Base-by-base conservation (phyloP, 2,113 vertebrate species). In the Cephalophus harveyi region DNA sequence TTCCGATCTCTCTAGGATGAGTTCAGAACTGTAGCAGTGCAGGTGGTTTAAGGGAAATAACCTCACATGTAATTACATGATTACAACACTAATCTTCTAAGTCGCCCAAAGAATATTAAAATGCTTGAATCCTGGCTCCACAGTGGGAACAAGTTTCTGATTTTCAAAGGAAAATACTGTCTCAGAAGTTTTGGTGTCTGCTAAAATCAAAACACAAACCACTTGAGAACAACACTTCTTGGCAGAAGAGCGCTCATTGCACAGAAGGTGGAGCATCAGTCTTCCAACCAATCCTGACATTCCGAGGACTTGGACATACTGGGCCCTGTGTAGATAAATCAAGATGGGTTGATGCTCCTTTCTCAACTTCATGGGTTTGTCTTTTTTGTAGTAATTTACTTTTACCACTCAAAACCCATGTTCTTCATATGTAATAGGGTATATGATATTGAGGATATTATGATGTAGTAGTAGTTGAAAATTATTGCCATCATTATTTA, bases 1-100 rank as follows among this genome's bases (percentile, higher is more conserved):
- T 99, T 93, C 96, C 94, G 97, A 96, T 97, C 93, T 98, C 55
- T 97, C 98, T 97, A 97, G 97, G 97, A 93, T 98, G 97, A 98
- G 97, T 98, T 94, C 98, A 98, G 94, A 98, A 97, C 97, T 98
- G 81, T 95, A 98, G 96, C 92, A 97, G 95, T 97, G 93, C 90
- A 97, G 97, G 90, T 98, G 97, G 96, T 82, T 89, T 97, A 97
- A 92, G 88, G 81, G 84, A 96, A 96, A 93, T 94, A 54, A 95
- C 52, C 57, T 82, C 97, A 76, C 92, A 87, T 98, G 96, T 97
- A 98, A 98, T 93, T 97, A 98, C 57, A 89, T 89, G 96, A 92
- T 88, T 89, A 92, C 89, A 81, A 96, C 94, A 97, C 97, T 96
- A 94, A 94, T 95, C 92, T 83, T 95, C 93, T 83, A 94, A 95